phyloP scores from a whole-genome alignment of 2,888 invertebrate genomes.

The Lasioglossum vierecki region DNA sequence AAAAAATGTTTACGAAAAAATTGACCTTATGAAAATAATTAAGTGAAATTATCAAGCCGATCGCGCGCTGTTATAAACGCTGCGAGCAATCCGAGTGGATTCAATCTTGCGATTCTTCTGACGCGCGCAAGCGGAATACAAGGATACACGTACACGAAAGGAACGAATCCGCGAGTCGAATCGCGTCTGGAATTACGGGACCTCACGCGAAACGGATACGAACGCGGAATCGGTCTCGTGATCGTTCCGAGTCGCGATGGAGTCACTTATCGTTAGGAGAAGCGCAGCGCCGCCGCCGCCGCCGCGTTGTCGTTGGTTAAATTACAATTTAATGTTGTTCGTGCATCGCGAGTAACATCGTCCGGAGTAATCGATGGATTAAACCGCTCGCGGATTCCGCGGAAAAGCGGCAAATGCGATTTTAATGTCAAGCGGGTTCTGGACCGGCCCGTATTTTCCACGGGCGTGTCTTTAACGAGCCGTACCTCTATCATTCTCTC shows the following conservation, averaged over 20 bases:
- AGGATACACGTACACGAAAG: neutral
- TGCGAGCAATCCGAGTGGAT: neutral
- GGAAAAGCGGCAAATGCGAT: conserved; percentile 70
- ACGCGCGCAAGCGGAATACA: neutral
- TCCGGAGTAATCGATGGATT: conserved; percentile 40
- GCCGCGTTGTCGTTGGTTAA: conserved; percentile 32
- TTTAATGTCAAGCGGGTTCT: conserved; percentile 66
- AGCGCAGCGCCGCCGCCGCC: neutral
- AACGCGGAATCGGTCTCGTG: conserved; percentile 2
- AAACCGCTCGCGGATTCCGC: conserved; percentile 24
- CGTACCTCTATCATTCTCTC: neutral
- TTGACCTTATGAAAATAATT: too few species aligned
- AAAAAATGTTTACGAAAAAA: too few species aligned
- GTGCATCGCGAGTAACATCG: neutral
- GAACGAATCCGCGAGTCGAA: conserved; percentile 8
- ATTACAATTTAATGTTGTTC: conserved; percentile 38
- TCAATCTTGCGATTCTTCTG: neutral
- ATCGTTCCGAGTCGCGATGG: conserved; percentile 12
- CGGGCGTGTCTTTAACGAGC: conserved; percentile 66
- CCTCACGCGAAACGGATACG: conserved; percentile 10
- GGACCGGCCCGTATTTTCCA: conserved; percentile 38
- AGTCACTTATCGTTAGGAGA: conserved; percentile 30
- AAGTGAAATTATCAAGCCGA: too few species aligned
- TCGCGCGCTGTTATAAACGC: too few species aligned
- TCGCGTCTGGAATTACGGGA: conserved; percentile 3